These are phyloP conservation scores for Limonius californicus DNA, from an alignment of 1,140 invertebrate genomes.

Conservation along the genomic window DNA sequence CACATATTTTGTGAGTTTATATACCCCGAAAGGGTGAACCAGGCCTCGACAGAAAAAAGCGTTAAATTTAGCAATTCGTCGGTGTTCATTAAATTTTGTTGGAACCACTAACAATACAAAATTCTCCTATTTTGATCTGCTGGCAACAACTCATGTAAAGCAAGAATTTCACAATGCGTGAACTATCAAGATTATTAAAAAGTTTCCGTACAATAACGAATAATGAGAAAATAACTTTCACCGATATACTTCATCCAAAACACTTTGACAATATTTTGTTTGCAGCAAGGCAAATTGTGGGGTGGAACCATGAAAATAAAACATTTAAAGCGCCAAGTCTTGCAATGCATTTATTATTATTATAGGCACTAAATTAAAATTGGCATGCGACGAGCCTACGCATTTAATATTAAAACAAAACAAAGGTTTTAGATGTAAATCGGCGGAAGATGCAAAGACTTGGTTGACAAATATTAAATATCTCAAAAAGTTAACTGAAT, in stretches of 20 bases:
- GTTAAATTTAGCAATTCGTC: no score
- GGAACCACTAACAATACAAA: no score
- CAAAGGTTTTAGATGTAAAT: conserved; percentile 25
- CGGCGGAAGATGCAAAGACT: conserved; percentile 13
- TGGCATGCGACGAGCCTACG: conserved; percentile 22
- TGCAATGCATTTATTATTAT: conserved; percentile 26
- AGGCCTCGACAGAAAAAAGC: no score
- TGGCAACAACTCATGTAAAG: no score
- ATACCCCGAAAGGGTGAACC: no score
- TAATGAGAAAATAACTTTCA: conserved; percentile 19
- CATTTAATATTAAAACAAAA: conserved; percentile 27
- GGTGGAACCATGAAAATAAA: conserved; percentile 24
- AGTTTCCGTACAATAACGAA: conserved; percentile 19
- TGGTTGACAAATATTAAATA: conserved; percentile 26
- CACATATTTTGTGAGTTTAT: no score
- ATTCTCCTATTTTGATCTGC: no score
- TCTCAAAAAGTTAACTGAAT: conserved; percentile 24
- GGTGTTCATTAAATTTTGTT: no score
- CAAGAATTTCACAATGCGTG: conserved; percentile 26
- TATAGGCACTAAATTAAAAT: conserved; percentile 25
- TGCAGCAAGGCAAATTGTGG: conserved; percentile 20
- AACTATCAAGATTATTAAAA: conserved; percentile 27
- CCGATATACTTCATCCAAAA: conserved; percentile 25
- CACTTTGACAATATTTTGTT: conserved; percentile 25
- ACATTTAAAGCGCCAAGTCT: conserved; percentile 26